Evolutionary conservation across 2,113 vertebrate species (phyloP), one percentile per base, ranked within the genome.

Genomic region (Actinemys pallida): DNA sequence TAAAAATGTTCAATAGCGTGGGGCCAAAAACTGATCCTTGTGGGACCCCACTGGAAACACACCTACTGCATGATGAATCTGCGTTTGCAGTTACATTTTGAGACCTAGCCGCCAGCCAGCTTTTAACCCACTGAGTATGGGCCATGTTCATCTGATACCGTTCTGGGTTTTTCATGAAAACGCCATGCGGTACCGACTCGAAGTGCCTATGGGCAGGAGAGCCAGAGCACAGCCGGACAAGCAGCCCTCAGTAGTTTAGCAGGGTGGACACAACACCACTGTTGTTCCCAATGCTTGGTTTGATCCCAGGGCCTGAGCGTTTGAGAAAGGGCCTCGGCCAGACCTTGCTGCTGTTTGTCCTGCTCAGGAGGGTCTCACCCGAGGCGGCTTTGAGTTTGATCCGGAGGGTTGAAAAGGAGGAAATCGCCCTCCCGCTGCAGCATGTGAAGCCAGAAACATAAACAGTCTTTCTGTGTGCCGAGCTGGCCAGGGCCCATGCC

Each of bases 241-340:
- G 59, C 87, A 35, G n/a, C n/a, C 24, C 72, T 35, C 25, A 4
- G 12, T 11, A 2, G 13, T 39, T 82, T 52, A 72, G 10, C 29
- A 10, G 11, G 20, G 27, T 35, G 42, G 35, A 24, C 49, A 42
- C 78, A 69, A 89, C 72, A 82, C 49, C 11, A 8, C 59, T 29
- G 49, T 89, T 89, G 80, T 89, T 72, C 57, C 72, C 8, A 12
- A n/a, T 29, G 16, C 47, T 54, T 89, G 87, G 87, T 75, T 53
- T 22, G 35, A 27, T 72, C 80, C 59, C 87, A 54, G 80, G 39
- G 49, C 27, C 62, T 42, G 86, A 20, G 57, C 17, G 1, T 39
- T 16, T 10, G n/a, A 82, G 79, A 83, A 10, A 82, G 59, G 47
- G n/a, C 76, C 56, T 78, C 4, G 16, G 50, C 45, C 0, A 5